A percentile compares a stretch with the other conserved stretches of the same genome.
These are phyloP conservation scores for Phyllotreta striolata DNA, from an alignment of 2,888 invertebrate species.

Conservation along the genomic window DNA sequence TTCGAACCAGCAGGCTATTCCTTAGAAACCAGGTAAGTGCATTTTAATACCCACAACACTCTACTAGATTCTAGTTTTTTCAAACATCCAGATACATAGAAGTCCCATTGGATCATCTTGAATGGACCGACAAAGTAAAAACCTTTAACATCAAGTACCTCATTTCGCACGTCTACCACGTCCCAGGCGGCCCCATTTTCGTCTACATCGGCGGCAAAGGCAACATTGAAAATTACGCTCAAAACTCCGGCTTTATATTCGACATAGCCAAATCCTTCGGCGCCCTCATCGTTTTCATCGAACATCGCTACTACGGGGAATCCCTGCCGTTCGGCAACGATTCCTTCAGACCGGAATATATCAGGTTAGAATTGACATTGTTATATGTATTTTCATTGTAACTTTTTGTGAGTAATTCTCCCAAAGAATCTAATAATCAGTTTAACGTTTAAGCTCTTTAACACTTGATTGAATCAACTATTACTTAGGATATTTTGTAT, in stretches of 20 bases:
- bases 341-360: slow-evolving; percentile 71
- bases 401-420: too few relatives aligned
- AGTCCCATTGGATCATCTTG: slow-evolving; percentile 86
- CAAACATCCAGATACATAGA: slow-evolving; percentile 62
- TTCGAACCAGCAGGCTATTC: too few relatives aligned
- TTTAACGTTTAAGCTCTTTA: too few relatives aligned
- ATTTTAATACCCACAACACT: too few relatives aligned
- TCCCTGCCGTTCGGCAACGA: slow-evolving; percentile 87
- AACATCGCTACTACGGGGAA: slow-evolving; percentile 94
- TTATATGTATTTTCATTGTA: too few relatives aligned
- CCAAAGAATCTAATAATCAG: too few relatives aligned
- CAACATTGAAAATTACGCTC: slow-evolving; percentile 84
- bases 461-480: too few relatives aligned
- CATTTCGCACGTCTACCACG: slow-evolving; percentile 78
- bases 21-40: too few relatives aligned
- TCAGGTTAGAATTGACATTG: slow-evolving; percentile 48
- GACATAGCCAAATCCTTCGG: slow-evolving; percentile 82
- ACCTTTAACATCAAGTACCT: slow-evolving; percentile 84
- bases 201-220: slow-evolving; percentile 97
- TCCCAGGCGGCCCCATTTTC: slow-evolving; percentile 82
- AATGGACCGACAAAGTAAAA: slow-evolving; percentile 71
- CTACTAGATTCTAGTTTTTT: too few relatives aligned
- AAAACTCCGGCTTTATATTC: slow-evolving; percentile 95
- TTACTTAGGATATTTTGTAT: too few relatives aligned
- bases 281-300: slow-evolving; percentile 89